Evolutionary conservation across 2,888 invertebrate species (phyloP).

Genomic region (Papilio protenor): DNA sequence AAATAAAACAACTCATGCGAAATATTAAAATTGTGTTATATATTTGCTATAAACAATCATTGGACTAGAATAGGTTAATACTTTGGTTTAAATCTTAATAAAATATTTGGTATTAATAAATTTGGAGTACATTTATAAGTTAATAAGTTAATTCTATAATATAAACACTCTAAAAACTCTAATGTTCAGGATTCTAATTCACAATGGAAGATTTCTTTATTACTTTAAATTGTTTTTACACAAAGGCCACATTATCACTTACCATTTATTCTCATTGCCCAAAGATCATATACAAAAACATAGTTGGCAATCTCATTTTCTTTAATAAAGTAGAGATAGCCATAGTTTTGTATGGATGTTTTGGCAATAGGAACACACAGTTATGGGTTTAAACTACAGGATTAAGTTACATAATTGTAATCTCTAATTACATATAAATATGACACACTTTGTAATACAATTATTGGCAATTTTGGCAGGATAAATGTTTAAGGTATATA

Average conservation of each 20-base stretch:
- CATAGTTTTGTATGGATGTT: background rate
- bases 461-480: constrained; percentile 33
- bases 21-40: constrained; percentile 38
- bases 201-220: constrained; percentile 68
- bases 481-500: constrained; percentile 1
- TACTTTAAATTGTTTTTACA: constrained; percentile 58
- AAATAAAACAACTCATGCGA: constrained; percentile 35
- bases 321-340: background rate
- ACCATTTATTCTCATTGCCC: background rate
- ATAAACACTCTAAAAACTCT: constrained; percentile 49
- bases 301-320: background rate
- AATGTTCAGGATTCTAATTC: constrained; percentile 55
- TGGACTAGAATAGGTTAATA: constrained; percentile 50
- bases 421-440: background rate
- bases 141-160: constrained; percentile 26
- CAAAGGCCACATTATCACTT: constrained; percentile 79
- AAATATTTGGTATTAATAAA: constrained; percentile 35
- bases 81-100: constrained; percentile 42
- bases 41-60: constrained; percentile 43
- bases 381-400: constrained; percentile 7
- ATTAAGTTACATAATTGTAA: constrained; percentile 2
- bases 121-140: constrained; percentile 27
- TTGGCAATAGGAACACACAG: background rate
- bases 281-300: background rate
- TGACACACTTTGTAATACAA: background rate